Percentiles rank a stretch among this genome's conserved stretches.
Conservation (phyloP, 2,797 vertebrate genomes). For the Glyptemys insculpta region DNA sequence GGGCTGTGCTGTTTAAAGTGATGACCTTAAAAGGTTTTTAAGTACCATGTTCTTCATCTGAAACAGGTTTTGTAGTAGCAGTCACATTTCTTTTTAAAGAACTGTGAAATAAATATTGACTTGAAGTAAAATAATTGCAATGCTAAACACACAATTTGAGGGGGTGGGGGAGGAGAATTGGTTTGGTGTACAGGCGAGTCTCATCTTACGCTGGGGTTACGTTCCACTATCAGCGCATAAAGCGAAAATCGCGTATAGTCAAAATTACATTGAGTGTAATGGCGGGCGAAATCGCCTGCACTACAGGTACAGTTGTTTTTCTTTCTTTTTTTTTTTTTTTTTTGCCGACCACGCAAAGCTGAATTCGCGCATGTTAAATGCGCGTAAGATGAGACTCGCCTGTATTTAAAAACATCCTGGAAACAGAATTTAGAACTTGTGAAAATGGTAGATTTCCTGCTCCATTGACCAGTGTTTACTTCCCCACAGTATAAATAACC, state of each 20-base stretch:
- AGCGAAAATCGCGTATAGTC: too few species aligned
- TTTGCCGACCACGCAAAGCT: too few species aligned
- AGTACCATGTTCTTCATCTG: background rate
- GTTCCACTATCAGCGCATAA: too few species aligned
- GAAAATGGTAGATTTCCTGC: rapidly evolving
- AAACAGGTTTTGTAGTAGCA: background rate
- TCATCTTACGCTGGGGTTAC: too few species aligned
- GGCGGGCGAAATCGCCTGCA: too few species aligned
- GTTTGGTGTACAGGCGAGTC: background rate
- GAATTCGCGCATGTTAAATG: too few species aligned
- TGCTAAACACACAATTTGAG: background rate
- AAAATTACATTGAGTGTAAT: too few species aligned
- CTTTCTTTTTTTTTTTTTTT: too few species aligned
- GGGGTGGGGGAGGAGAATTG: background rate
- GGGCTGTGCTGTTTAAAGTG: background rate
- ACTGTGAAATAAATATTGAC: background rate
- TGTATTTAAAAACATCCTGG: background rate
- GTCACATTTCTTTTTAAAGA: background rate
- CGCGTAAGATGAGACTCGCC: too few species aligned
- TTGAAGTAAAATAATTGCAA: too few species aligned
- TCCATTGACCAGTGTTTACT: background rate
- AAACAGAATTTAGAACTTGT: background rate
- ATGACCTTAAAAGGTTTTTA: background rate
- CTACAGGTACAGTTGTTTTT: too few species aligned
- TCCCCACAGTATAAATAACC: background rate